Base-by-base conservation (phyloP, 2,797 vertebrate species). In the Decapterus maruadsi region DNA sequence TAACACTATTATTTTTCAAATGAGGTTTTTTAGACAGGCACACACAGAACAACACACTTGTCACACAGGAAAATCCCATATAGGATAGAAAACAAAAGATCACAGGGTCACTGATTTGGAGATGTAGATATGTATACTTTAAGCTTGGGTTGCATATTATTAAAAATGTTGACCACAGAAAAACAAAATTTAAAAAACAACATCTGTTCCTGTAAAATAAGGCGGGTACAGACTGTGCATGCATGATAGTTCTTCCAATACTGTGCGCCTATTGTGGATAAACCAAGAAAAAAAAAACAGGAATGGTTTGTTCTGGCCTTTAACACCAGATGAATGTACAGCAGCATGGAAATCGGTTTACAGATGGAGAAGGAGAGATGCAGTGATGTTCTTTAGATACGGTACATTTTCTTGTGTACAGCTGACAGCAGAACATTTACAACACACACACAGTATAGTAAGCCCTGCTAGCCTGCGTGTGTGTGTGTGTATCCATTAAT, bases 381-480 rank as follows among this genome's bases (percentile, higher is more conserved):
- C 14, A 50, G 17, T 55, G 40, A 56, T 55, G 40, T 76, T 69
- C 46, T 60, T 59, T 48, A 31, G 2, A 70, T 38, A 58, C 31
- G 17, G 20, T 29, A 29, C 40, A 64, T 53, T 77, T 71, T 74
- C 22, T 75, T 66, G 17, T 16, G 36, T 17, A 53, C 38, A 62
- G 13, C 29, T 73, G 48, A 78, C 64, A 75, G 66, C 58, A 82
- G 57, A 90, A 75, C 67, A 70, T 88, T 83, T 57, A 73, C 8
- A 76, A 20, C 53, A 50, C 60, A 45, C 53, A 69, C 31, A 34
- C 31, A 34, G 31, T 34, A 34, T 48, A 69, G 51, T 36, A 64
- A 64, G 26, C 31, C 62, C 43, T 66, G 45, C 8, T n/a, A 77
- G 71, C 4, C 31, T 34, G 31, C 6, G 31, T 34, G 31, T 34